A percentile compares a stretch with the other conserved stretches of the same genome.
Evolutionary conservation across 2,888 invertebrate genomes (phyloP).

Genomic region (Adela reaumurella): DNA sequence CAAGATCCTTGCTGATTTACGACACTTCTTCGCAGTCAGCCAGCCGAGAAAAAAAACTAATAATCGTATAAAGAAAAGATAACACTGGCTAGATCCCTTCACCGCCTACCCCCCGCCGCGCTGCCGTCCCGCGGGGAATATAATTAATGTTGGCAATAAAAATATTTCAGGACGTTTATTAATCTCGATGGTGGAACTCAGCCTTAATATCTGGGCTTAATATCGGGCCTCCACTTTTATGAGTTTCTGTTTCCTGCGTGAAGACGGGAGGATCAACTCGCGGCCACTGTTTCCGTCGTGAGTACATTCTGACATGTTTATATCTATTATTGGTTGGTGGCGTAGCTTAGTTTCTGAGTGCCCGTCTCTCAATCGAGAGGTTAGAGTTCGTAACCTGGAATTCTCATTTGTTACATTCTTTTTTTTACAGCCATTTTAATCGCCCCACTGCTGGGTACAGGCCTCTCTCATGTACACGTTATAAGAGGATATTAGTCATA

Average conservation of each 20-base stretch:
- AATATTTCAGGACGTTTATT: not conserved
- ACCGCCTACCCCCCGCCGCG: not conserved
- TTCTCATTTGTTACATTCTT: no score
- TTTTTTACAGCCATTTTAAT: no score
- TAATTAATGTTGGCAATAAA: constrained; percentile 2
- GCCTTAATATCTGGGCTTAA: not conserved
- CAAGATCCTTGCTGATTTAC: not conserved
- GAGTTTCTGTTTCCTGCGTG: not conserved
- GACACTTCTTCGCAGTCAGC: not conserved
- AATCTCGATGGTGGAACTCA: not conserved
- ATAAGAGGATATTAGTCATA: no score
- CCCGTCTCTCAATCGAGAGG: no score
- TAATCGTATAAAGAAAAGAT: constrained; percentile 2
- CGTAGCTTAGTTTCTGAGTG: no score
- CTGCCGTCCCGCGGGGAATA: not conserved
- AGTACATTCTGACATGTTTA: no score
- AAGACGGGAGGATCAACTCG: no score
- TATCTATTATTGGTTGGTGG: no score
- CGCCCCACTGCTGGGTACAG: no score
- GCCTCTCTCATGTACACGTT: no score
- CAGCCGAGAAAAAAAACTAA: not conserved
- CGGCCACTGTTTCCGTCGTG: no score
- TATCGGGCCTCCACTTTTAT: not conserved
- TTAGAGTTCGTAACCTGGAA: no score
- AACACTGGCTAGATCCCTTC: not conserved